Base-by-base conservation (phyloP, 2,113 vertebrate genomes). In the Amblyornis subalaris region DNA sequence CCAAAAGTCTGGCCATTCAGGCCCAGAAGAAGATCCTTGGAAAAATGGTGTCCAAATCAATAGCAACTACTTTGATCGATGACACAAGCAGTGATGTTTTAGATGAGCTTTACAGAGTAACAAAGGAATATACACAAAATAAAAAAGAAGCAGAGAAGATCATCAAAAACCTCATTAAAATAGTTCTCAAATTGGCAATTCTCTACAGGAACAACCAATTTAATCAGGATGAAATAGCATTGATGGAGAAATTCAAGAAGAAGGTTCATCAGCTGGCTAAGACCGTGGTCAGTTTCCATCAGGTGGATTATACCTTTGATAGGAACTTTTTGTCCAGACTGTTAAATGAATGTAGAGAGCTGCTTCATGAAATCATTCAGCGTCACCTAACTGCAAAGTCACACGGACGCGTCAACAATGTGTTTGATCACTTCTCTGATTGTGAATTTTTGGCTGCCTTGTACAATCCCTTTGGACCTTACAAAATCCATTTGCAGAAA, bases 11-110 rank as follows among this genome's bases (percentile, higher is more conserved):
- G 98, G 98, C 98, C 81, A 97, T 99, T 95, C 98, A 98, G 98
- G 98, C 98, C 48, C 98, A 99, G 77, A 99, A 99, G 97, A 99
- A 99, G 96, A 98, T 98, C 82, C 98, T 98, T 91, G 98, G 98
- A 78, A 98, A 98, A 94, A 98, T 98, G 98, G 98, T 98, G 15
- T 98, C 98, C 82, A 99, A 98, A 90, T 98, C 98, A 51, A 98
- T 98, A 33, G 98, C 98, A 57, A 98, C 97, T 73, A 98, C 98
- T 87, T 94, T 99, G 86, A 98, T 99, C 0, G 98, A 99, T n/a
- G 98, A 99, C 89, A 98, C 98, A 2, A 98, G 98, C 93, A 98
- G 98, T 15, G 98, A 98, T 88, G 98, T 99, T 84, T 93, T 99
- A 53, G 98, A 99, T 71, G 98, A 99, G 96, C 97, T 99, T 14